Base-by-base conservation (phyloP, 2,113 vertebrate species). In the Propithecus coquereli region DNA sequence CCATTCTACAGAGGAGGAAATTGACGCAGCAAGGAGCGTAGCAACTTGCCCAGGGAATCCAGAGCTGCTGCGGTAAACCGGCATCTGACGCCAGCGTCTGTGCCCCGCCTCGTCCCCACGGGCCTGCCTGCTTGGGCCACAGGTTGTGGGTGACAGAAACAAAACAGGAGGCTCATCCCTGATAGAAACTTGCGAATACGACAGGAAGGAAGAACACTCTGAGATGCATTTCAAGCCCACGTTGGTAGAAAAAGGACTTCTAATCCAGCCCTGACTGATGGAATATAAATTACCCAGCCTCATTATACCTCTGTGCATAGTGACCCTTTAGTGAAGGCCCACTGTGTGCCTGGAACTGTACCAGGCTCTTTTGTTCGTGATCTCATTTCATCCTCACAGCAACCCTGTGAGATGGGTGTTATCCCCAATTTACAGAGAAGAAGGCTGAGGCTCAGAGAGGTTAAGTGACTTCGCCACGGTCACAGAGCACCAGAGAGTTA, bases 1-100 rank as follows among this genome's bases (percentile, higher is more conserved):
- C 43, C 76, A 30, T 84, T 95, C 94, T 96, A 92, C 79, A 97
- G 94, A 86, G 43, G 71, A 92, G 68, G 87, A 94, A 95, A 94
- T n/a, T 47, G 66, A 91, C 16, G 66, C n/a, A 16, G 20, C 32
- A 43, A 79, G 25, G 54, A 92, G n/a, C 70, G 63, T 57, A 79
- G 74, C 74, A 59, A 80, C 88, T 93, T 74, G 93, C 88, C 95
- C 57, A 74, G n/a, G 12, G 95, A 47, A 30, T 94, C 90, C 73
- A 54, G 92, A 84, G 47, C 87, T 71, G 57, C 3, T 7, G 82
- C 10, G 18, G 2, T 73, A 10, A 8, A 40, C 14, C 17, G 47
- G 71, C 65, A 37, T 32, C 18, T 2, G 32, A 84, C 16, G 81
- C 45, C 47, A 30, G 50, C 8, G 25, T 54, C 17, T 9, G 2